A percentile compares a stretch with the other conserved stretches of the same genome.
Evolutionary conservation across 1,140 invertebrate genomes (phyloP).

Genomic region (Drosophila auraria): DNA sequence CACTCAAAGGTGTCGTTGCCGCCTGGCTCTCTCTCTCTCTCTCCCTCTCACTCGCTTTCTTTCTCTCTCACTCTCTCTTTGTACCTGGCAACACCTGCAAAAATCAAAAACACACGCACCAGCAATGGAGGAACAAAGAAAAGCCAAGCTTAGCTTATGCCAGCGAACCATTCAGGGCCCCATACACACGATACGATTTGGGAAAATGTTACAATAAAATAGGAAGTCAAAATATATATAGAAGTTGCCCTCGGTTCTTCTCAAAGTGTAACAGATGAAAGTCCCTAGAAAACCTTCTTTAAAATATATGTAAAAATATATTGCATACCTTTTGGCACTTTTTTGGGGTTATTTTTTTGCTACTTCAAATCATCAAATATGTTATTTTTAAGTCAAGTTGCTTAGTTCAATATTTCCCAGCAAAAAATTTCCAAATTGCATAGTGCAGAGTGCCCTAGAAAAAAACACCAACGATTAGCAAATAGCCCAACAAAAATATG

Average conservation of each 20-base stretch:
- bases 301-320: too few species aligned
- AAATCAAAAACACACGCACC: conserved; percentile 77
- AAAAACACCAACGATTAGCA: conserved; percentile 27
- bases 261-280: too few species aligned
- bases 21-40: conserved; percentile 22
- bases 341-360: too few species aligned
- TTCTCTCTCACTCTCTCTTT: not conserved
- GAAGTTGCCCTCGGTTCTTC: too few species aligned
- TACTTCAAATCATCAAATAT: too few species aligned
- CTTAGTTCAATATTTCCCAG: not conserved
- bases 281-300: too few species aligned
- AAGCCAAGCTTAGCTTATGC: conserved; percentile 31
- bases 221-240: too few species aligned
- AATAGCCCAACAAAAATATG: conserved; percentile 36
- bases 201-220: too few species aligned
- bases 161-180: conserved; percentile 1
- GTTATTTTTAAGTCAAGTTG: too few species aligned
- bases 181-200: not conserved
- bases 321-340: too few species aligned
- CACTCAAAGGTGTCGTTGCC: conserved; percentile 75
- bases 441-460: conserved; percentile 14
- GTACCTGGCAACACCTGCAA: conserved; percentile 53
- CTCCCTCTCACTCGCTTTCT: not conserved
- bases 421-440: not conserved
- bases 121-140: conserved; percentile 22